Base-by-base conservation (phyloP, 2,888 invertebrate genomes). In the Nymphalis urticae region DNA sequence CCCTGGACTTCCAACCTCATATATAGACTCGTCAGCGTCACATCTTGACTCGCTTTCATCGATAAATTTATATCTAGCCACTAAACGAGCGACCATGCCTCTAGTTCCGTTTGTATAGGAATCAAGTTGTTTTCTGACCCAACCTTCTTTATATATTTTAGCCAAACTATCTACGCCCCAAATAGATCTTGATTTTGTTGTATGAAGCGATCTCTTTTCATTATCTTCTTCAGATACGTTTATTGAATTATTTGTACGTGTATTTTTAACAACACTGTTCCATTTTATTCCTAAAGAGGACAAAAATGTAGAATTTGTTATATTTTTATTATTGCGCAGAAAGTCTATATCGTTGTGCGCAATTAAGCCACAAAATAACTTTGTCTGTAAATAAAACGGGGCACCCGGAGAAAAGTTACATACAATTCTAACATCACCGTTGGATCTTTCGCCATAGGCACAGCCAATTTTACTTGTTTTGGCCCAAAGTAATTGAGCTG, bases 381-480 rank as follows among this genome's bases (percentile, higher is more conserved):
- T 82, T 0, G 83, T 82, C 1, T 81, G 74, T 9, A 92, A 68
- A 72, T 74, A 76, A 72, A 84, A 92, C 17, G 87, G 84, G n/a
- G 91, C 89, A 24, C 90, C 88, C 13, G 92, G 92, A 32, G 88
- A 77, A 73, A 92, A 92, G 73, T 89, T 88, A 68, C 92, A 92
- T 2, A 89, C 80, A 13, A 91, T 85, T 79, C 90, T 81, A 27
- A 85, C 71, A 72, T 91, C 85, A 32, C 88, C 88, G 69, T 82
- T 82, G 2, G 54, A 19, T 51, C 75, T 77, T 70, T 73, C 70
- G 48, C 84, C 89, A 71, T 82, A 89, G 16, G 90, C 91, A 77
- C 92, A 92, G 60, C 92, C 92, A 21, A 92, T 81, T 85, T 89
- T 88, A 65, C 76, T 77, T 6, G 91, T 91, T 24, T 83, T 78